These are phyloP conservation scores for Irena cyanogastra DNA, from an alignment of 2,113 vertebrate species.

Conservation along the genomic window DNA sequence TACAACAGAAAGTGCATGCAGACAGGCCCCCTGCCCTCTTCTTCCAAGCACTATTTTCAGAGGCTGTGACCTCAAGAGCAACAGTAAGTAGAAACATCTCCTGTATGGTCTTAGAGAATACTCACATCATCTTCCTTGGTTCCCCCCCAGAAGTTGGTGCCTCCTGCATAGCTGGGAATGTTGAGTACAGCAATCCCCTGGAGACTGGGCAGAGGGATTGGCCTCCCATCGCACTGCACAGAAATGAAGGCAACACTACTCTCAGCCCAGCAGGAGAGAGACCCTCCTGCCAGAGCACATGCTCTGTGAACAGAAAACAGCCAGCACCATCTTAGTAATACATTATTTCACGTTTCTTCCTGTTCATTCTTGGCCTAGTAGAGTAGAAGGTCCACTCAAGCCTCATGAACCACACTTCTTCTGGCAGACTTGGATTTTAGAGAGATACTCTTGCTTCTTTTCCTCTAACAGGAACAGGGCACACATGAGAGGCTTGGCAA, in stretches of 20 bases:
- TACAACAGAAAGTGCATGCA: not conserved
- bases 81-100: not conserved
- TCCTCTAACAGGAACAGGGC: not conserved
- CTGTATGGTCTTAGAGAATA: not conserved
- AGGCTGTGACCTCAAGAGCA: not conserved
- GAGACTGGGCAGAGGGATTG: constrained; percentile 89
- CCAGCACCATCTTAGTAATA: not conserved
- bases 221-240: constrained; percentile 85
- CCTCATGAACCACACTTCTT: not conserved
- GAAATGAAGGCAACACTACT: not conserved
- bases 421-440: not conserved
- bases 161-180: constrained; percentile 92
- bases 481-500: not conserved
- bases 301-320: not conserved
- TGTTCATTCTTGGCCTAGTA: not conserved
- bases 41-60: not conserved
- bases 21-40: not conserved
- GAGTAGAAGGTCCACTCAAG: not conserved
- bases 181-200: constrained; percentile 94
- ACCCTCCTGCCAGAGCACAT: not conserved
- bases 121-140: constrained; percentile 94
- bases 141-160: constrained; percentile 96
- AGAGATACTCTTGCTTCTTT: not conserved
- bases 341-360: not conserved
- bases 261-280: not conserved